Conservation (phyloP, 2,888 invertebrate species). For the Dynastes grantii region DNA sequence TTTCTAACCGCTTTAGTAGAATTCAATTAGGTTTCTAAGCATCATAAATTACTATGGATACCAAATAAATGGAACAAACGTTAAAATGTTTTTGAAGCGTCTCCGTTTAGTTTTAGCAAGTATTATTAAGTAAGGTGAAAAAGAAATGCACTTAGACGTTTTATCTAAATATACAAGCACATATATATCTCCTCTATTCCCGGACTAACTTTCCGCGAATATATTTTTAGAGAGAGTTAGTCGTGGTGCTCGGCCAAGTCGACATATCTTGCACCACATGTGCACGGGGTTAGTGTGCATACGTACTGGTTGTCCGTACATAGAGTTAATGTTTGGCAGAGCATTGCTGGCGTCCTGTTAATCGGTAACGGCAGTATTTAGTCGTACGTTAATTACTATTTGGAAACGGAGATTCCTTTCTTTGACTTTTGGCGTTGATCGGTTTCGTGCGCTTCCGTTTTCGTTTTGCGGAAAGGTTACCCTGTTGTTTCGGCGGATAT, state of each 20-base stretch:
- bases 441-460: neutral
- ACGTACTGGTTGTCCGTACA: neutral
- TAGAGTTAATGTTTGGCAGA: constrained; percentile 8
- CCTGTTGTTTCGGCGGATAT: neutral
- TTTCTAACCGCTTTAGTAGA: too few relatives aligned
- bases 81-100: too few relatives aligned
- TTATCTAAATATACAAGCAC: constrained; percentile 9
- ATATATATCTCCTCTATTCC: constrained; percentile 6
- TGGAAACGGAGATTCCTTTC: neutral
- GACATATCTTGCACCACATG: constrained; percentile 3
- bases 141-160: constrained; percentile 4
- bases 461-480: neutral
- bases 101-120: too few relatives aligned
- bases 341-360: neutral
- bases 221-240: constrained; percentile 15
- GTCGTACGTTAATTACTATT: neutral
- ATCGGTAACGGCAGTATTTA: neutral
- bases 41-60: too few relatives aligned
- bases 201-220: constrained; percentile 19
- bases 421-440: neutral
- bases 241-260: neutral
- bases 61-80: too few relatives aligned
- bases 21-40: too few relatives aligned
- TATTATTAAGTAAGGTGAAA: neutral
- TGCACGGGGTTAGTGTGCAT: constrained; percentile 1